These are phyloP conservation scores for Xiphophorus couchianus DNA, from an alignment of 2,113 vertebrate species.

Conservation along the genomic window DNA sequence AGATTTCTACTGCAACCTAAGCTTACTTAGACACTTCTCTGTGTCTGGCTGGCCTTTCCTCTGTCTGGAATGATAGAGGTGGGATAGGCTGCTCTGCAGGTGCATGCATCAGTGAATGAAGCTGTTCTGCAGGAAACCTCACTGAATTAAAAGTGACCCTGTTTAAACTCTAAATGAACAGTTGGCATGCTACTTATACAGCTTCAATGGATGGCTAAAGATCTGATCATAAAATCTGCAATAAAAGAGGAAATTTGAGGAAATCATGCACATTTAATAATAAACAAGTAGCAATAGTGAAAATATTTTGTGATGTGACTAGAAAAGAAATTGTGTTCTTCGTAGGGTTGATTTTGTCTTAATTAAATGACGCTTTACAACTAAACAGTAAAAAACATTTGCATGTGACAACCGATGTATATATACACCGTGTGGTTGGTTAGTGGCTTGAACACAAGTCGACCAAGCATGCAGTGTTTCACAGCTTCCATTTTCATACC, in stretches of 20 bases:
- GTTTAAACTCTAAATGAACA: background rate
- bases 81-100: background rate
- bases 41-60: background rate
- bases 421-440: background rate
- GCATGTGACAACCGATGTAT: background rate
- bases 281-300: too few relatives aligned
- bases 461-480: background rate
- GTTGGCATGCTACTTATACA: too few relatives aligned
- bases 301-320: too few relatives aligned
- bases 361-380: background rate
- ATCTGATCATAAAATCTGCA: background rate
- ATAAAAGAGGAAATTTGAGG: background rate
- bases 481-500: slow-evolving; percentile 69
- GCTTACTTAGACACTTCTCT: background rate
- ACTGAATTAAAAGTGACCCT: background rate
- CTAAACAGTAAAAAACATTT: background rate
- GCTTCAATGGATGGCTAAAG: too few relatives aligned
- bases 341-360: background rate
- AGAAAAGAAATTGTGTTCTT: too few relatives aligned
- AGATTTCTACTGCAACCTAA: too few relatives aligned
- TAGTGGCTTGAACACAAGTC: background rate
- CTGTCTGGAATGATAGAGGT: background rate
- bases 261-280: too few relatives aligned
- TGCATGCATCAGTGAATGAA: background rate
- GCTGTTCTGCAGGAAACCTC: background rate